Evolutionary conservation across 2,113 vertebrate genomes (phyloP).

Genomic region (human (Homo sapiens)): DNA sequence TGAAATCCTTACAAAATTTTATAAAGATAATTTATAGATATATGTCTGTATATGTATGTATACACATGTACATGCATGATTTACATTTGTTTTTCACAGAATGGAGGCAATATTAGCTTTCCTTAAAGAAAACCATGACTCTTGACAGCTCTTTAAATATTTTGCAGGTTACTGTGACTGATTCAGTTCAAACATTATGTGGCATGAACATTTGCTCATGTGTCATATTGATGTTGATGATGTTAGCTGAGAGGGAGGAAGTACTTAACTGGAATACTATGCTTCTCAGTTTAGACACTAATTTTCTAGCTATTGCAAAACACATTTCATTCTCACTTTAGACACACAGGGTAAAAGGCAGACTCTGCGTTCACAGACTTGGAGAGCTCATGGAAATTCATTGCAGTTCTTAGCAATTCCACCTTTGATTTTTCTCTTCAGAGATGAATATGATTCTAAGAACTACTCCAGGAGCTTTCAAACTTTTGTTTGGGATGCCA

Average conservation of each 20-base stretch:
- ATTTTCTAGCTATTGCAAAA: background rate
- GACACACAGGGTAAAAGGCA: background rate
- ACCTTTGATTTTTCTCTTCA: background rate
- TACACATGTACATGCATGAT: background rate
- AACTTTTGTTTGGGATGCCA: background rate
- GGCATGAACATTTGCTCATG: background rate
- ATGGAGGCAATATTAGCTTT: background rate
- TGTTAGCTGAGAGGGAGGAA: background rate
- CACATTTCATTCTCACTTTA: background rate
- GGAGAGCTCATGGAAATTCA: background rate
- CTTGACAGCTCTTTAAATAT: background rate
- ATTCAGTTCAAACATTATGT: rapidly evolving
- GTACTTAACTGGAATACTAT: background rate
- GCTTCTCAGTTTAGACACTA: background rate
- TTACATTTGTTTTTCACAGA: background rate
- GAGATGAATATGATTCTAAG: background rate
- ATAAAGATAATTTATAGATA: background rate
- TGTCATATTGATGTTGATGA: background rate
- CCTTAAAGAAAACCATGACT: background rate
- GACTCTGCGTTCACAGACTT: background rate
- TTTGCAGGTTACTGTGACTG: background rate
- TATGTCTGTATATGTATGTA: background rate
- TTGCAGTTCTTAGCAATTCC: too few species aligned
- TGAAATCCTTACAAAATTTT: background rate
- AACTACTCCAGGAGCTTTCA: background rate